Conservation (phyloP, 2,797 vertebrate genomes). For the Gallinago stenura region DNA sequence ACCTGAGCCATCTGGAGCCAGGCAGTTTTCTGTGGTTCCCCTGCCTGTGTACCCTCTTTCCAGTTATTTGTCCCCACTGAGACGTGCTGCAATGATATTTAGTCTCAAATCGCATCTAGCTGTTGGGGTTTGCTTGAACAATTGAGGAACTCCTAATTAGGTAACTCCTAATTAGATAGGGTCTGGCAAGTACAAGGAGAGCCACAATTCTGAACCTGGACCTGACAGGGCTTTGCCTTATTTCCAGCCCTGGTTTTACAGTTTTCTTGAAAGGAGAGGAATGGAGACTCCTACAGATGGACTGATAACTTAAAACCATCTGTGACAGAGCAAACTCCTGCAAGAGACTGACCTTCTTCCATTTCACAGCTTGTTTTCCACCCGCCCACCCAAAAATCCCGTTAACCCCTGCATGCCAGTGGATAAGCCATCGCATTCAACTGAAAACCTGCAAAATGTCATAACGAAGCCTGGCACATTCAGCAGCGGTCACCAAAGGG, state of each 20-base stretch:
- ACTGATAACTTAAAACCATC: slow-evolving; percentile 27
- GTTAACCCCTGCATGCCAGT: slow-evolving; percentile 46
- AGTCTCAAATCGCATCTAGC: neutral
- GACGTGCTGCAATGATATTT: neutral
- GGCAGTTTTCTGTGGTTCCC: neutral
- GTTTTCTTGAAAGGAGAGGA: neutral
- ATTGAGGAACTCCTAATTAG: neutral
- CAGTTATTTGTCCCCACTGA: neutral
- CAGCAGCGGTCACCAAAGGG: neutral
- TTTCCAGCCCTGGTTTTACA: neutral
- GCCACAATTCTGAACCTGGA: neutral
- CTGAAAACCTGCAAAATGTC: neutral
- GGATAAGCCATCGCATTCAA: neutral
- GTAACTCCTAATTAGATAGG: neutral
- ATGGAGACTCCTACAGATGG: neutral
- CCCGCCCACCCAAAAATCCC: slow-evolving; percentile 4
- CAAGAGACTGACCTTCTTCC: slow-evolving; percentile 39
- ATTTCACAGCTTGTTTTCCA: slow-evolving; percentile 62
- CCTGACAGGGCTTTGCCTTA: neutral
- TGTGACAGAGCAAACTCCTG: slow-evolving; percentile 20
- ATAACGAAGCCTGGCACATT: neutral
- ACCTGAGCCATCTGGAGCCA: neutral
- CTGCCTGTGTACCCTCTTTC: rapidly evolving
- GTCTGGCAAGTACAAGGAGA: neutral
- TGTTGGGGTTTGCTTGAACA: neutral